Conservation (phyloP, 1,140 invertebrate genomes). For the Magallana ariakensis region DNA sequence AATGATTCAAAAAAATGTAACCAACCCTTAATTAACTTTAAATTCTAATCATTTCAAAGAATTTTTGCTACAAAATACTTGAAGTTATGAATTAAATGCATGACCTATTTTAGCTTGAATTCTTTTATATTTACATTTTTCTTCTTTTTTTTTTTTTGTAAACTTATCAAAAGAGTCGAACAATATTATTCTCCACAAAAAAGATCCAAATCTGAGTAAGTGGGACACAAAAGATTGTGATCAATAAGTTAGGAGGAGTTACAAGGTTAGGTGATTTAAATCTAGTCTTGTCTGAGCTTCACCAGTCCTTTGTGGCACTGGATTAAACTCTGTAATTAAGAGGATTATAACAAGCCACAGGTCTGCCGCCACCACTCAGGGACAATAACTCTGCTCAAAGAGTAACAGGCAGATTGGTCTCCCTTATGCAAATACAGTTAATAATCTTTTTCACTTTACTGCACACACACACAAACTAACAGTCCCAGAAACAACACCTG, state of each 20-base stretch:
- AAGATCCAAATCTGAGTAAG: slow-evolving; percentile 19
- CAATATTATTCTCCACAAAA: background rate
- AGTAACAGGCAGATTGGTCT: background rate
- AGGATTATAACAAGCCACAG: background rate
- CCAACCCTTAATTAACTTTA: no score
- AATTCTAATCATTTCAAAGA: no score
- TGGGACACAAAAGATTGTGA: background rate
- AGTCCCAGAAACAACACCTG: background rate
- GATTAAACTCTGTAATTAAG: slow-evolving; percentile 7
- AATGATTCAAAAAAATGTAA: no score
- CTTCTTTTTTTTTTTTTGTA: background rate
- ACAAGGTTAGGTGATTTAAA: slow-evolving; percentile 5
- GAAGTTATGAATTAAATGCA: background rate
- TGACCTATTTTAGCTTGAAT: background rate
- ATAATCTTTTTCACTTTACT: background rate
- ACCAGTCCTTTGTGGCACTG: no score
- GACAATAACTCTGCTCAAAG: background rate
- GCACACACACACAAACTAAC: background rate
- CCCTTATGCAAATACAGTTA: background rate
- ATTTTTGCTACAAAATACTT: no score
- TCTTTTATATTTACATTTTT: background rate
- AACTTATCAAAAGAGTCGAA: slow-evolving; percentile 2
- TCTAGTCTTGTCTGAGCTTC: background rate
- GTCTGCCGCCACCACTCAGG: background rate
- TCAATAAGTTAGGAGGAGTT: slow-evolving; percentile 20